Percentiles rank a stretch among this genome's conserved stretches.
phyloP scores from a whole-genome alignment of 2,888 invertebrate genomes.

The Pantelozetes paolii region DNA sequence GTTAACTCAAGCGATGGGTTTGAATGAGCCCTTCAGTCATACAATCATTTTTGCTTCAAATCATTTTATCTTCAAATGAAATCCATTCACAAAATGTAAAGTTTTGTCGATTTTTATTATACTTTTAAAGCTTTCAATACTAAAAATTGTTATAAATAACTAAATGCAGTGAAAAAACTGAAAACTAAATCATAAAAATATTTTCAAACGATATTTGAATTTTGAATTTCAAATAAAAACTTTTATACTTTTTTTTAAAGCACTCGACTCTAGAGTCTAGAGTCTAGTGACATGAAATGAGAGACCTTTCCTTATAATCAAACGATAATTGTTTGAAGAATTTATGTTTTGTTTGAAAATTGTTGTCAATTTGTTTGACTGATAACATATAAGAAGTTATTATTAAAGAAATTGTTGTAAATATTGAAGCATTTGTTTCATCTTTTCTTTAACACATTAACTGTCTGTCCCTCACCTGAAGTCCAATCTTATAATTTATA shows the following conservation, averaged over 20 bases:
- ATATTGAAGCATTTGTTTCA: not conserved
- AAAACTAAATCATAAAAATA: not conserved
- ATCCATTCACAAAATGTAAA: not conserved
- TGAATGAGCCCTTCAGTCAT: not conserved
- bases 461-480: conserved; percentile 16
- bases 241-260: too few relatives aligned
- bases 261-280: too few relatives aligned
- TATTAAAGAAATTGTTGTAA: not conserved
- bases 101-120: not conserved
- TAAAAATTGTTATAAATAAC: conserved; percentile 13
- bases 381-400: conserved; percentile 15
- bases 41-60: not conserved
- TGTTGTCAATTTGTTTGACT: not conserved
- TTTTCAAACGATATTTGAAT: not conserved
- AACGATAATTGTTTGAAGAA: not conserved
- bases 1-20: too few relatives aligned
- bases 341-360: not conserved
- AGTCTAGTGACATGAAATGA: not conserved
- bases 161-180: conserved; percentile 6
- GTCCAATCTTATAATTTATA: not conserved
- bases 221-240: not conserved
- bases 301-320: not conserved
- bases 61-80: not conserved
- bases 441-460: not conserved
- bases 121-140: not conserved